Evolutionary conservation across 2,888 invertebrate genomes (phyloP).

Genomic region (Pilophorus perplexus): DNA sequence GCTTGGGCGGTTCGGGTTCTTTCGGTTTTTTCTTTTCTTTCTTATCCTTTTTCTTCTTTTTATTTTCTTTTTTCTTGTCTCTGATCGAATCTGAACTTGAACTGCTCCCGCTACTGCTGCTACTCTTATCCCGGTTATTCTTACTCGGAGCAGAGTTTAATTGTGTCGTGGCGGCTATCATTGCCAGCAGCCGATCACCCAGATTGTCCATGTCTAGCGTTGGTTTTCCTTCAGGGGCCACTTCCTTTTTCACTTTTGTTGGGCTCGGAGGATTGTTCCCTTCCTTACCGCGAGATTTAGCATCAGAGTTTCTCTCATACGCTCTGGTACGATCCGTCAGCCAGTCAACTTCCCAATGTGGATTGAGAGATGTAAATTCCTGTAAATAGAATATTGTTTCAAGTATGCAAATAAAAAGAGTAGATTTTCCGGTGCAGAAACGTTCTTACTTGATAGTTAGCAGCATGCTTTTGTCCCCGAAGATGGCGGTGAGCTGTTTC

Average conservation of each 20-base stretch:
- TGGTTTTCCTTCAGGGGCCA: not conserved
- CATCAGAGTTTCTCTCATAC: constrained; percentile 57
- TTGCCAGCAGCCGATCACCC: constrained; percentile 42
- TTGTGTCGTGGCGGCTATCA: constrained; percentile 34
- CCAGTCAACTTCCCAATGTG: constrained; percentile 86
- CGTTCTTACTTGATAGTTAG: constrained; percentile 72
- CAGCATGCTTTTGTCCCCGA: constrained; percentile 74
- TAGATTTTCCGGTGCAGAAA: not conserved
- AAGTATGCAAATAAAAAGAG: not conserved
- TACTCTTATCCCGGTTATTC: not conserved
- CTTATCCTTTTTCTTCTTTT: constrained; percentile 38
- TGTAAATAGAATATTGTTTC: constrained; percentile 52
- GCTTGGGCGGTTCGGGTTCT: not conserved
- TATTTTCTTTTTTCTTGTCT: constrained; percentile 39
- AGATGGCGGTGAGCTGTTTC: constrained; percentile 84
- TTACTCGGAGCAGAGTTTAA: not conserved
- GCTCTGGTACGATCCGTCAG: constrained; percentile 75
- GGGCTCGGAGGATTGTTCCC: not conserved
- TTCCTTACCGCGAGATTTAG: constrained; percentile 30
- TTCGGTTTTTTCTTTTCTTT: constrained; percentile 13
- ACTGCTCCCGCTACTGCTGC: constrained; percentile 9
- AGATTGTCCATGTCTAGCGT: constrained; percentile 28
- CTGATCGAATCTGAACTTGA: constrained; percentile 21
- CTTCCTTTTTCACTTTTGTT: not conserved
- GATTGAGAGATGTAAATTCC: constrained; percentile 79